These are phyloP conservation scores for Acanthopagrus latus DNA, from an alignment of 2,797 vertebrate genomes.

Conservation along the genomic window DNA sequence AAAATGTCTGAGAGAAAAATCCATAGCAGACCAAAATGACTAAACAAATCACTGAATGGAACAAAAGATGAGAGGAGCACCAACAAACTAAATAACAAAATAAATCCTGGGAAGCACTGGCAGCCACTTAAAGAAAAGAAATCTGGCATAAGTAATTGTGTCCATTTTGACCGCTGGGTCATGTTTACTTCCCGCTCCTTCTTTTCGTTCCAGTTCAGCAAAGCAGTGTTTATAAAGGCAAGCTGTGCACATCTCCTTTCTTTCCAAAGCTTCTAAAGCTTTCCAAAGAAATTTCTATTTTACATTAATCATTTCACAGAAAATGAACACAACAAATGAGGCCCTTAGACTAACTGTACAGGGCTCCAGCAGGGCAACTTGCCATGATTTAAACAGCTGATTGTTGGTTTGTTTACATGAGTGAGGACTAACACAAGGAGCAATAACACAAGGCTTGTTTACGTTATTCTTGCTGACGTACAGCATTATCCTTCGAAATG, in stretches of 20 bases:
- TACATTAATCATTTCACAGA: neutral
- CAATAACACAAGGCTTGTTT: constrained; percentile 2
- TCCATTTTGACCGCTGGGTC: neutral
- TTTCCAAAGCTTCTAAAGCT: neutral
- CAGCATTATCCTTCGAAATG: too few relatives aligned
- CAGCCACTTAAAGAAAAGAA: neutral
- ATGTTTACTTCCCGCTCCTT: neutral
- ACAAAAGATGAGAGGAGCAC: neutral
- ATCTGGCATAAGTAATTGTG: neutral
- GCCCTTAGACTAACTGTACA: neutral
- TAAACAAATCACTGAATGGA: constrained; percentile 8
- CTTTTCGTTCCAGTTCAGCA: neutral
- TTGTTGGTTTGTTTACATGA: neutral
- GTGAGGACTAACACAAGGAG: neutral
- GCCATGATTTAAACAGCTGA: neutral
- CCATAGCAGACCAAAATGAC: neutral
- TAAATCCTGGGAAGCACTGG: neutral
- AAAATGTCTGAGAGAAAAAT: too few relatives aligned
- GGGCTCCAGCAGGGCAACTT: neutral
- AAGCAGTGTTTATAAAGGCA: neutral
- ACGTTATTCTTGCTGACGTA: neutral
- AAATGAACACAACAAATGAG: constrained; percentile 5
- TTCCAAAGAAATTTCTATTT: neutral
- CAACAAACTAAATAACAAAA: constrained; percentile 2
- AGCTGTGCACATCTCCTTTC: neutral